A percentile compares a stretch with the other conserved stretches of the same genome.
Conservation (phyloP, 2,888 invertebrate genomes). For the Pristionchus exspectatus region DNA sequence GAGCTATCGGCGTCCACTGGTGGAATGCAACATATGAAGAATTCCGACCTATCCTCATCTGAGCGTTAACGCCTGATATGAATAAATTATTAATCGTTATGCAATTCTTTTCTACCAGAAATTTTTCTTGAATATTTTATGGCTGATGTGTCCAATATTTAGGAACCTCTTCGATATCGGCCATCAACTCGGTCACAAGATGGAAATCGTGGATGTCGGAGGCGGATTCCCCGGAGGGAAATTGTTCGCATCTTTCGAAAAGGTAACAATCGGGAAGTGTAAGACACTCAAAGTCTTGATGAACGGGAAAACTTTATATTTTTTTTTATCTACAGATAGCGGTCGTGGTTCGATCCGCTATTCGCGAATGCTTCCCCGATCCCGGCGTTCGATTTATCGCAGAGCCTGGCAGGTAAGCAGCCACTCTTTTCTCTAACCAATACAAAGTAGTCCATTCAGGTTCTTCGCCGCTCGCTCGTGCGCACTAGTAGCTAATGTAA, state of each 20-base stretch:
- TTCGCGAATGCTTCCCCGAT: constrained; percentile 89
- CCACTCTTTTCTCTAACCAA: constrained; percentile 86
- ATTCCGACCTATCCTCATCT: too few relatives aligned
- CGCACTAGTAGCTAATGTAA: constrained; percentile 88
- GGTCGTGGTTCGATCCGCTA: constrained; percentile 87
- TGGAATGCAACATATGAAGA: too few relatives aligned
- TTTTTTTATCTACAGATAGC: constrained; percentile 88
- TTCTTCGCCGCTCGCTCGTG: constrained; percentile 96
- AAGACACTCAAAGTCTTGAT: too few relatives aligned
- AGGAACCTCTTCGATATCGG: constrained; percentile 86
- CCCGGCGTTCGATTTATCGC: constrained; percentile 88
- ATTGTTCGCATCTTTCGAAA: constrained; percentile 83
- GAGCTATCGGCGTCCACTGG: too few relatives aligned
- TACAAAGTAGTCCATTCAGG: constrained; percentile 79
- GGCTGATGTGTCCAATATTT: neutral
- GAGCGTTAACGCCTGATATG: too few relatives aligned
- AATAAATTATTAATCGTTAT: too few relatives aligned
- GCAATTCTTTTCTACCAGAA: too few relatives aligned
- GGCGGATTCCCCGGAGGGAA: constrained; percentile 89
- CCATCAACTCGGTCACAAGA: constrained; percentile 86
- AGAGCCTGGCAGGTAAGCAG: constrained; percentile 91
- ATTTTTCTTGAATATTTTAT: too few relatives aligned
- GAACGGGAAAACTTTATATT: too few relatives aligned
- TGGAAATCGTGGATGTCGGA: constrained; percentile 90
- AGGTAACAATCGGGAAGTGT: constrained; percentile 83